phyloP scores from a whole-genome alignment of 2,888 invertebrate species.

The Pemphredon lugubris region DNA sequence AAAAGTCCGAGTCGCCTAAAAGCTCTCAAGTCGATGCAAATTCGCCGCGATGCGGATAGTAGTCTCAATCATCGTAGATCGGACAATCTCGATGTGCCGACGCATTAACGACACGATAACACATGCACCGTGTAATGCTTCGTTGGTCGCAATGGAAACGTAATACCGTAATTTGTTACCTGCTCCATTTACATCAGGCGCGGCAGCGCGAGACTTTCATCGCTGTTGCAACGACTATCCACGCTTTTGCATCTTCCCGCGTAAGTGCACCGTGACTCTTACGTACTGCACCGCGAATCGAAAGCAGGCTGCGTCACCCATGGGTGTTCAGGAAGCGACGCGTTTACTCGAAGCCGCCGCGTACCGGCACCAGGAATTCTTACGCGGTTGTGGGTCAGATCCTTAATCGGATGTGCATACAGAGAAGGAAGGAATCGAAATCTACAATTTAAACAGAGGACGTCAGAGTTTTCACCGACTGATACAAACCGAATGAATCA shows the following conservation, averaged over 20 bases:
- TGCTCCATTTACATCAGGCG: conserved; percentile 68
- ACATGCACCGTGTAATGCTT: conserved; percentile 48
- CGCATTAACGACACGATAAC: conserved; percentile 40
- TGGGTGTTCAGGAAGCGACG: conserved; percentile 17
- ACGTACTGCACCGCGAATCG: conserved; percentile 11
- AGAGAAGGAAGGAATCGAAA: conserved; percentile 33
- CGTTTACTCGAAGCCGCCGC: neutral
- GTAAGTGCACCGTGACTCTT: neutral
- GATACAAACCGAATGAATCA: conserved; percentile 56
- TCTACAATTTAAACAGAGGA: conserved; percentile 61
- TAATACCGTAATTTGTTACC: conserved; percentile 66
- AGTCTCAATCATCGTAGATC: conserved; percentile 19
- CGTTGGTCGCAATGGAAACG: conserved; percentile 56
- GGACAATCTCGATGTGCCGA: conserved; percentile 6
- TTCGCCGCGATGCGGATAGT: no score
- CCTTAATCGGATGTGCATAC: conserved; percentile 39
- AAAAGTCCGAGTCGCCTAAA: no score
- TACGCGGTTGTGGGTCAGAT: conserved; percentile 38
- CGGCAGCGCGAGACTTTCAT: conserved; percentile 62
- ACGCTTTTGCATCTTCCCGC: neutral
- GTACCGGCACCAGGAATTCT: conserved; percentile 8
- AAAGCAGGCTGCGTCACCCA: no score
- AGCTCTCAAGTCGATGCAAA: no score
- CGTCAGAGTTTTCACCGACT: conserved; percentile 60
- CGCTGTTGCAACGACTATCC: neutral